Conservation (phyloP, 2,888 invertebrate species). For the Meganola albula region DNA sequence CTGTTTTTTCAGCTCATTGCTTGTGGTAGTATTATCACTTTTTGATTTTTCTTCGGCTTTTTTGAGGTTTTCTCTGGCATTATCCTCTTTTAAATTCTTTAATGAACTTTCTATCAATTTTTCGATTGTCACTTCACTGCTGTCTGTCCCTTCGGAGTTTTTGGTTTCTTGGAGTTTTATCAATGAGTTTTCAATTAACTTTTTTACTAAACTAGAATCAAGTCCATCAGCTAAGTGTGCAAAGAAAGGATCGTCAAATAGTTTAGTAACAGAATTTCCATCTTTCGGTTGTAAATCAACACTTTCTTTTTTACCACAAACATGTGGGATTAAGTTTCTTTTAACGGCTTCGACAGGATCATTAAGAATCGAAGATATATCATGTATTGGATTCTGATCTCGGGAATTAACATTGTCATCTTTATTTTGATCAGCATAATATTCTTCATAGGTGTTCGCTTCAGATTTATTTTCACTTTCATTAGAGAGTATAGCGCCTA, state of each 20-base stretch:
- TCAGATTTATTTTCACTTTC: constrained; percentile 41
- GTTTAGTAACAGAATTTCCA: constrained; percentile 74
- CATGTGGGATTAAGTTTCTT: constrained; percentile 85
- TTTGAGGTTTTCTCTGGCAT: constrained; percentile 28
- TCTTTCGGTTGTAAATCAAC: constrained; percentile 43
- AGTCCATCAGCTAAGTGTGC: constrained; percentile 80
- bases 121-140: constrained; percentile 65
- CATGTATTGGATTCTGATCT: constrained; percentile 32
- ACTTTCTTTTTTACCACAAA: constrained; percentile 81
- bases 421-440: constrained; percentile 44
- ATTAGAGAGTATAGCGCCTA: constrained; percentile 58
- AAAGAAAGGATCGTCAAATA: constrained; percentile 81
- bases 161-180: constrained; percentile 77
- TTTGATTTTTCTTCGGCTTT: constrained; percentile 36
- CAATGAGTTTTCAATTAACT: constrained; percentile 82
- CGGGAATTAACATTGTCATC: constrained; percentile 24
- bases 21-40: constrained; percentile 37
- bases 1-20: constrained; percentile 36
- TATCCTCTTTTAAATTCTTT: constrained; percentile 61
- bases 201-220: constrained; percentile 79
- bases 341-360: constrained; percentile 88
- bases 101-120: constrained; percentile 72
- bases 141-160: constrained; percentile 64
- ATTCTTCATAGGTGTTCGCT: constrained; percentile 64
- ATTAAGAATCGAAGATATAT: constrained; percentile 77